These are phyloP conservation scores for Hozukius guyotensis DNA, from an alignment of 2,797 vertebrate genomes.

Conservation along the genomic window DNA sequence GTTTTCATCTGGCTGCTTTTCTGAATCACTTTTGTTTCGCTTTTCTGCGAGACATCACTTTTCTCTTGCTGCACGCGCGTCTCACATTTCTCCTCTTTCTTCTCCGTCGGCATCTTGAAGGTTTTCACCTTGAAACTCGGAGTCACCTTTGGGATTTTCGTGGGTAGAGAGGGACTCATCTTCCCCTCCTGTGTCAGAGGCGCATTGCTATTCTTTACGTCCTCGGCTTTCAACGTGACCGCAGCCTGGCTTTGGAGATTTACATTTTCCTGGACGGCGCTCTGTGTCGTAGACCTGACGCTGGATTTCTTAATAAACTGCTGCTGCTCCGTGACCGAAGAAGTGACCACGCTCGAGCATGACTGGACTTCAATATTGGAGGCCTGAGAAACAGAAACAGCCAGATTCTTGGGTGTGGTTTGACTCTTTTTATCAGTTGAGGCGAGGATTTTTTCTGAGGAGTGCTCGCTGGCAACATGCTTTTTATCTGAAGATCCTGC, in stretches of 20 bases:
- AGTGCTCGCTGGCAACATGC: constrained; percentile 28
- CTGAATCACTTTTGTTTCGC: constrained; percentile 53
- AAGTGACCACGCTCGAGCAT: constrained; percentile 46
- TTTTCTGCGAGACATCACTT: constrained; percentile 48
- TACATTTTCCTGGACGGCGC: constrained; percentile 68
- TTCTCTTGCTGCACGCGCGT: constrained; percentile 63
- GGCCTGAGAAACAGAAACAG: constrained; percentile 29
- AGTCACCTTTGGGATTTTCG: constrained; percentile 82
- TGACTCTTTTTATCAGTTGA: constrained; percentile 54
- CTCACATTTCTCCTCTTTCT: constrained; percentile 64
- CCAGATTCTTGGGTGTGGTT: constrained; percentile 43
- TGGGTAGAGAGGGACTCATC: constrained; percentile 66
- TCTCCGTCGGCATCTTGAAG: constrained; percentile 81
- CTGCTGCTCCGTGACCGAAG: constrained; percentile 70
- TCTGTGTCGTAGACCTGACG: constrained; percentile 69
- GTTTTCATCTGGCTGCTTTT: constrained; percentile 63
- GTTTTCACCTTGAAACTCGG: constrained; percentile 89
- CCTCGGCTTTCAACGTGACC: constrained; percentile 71
- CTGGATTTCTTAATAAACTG: constrained; percentile 73
- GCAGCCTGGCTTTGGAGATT: constrained; percentile 71
- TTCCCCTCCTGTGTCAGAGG: constrained; percentile 72
- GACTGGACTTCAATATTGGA: constrained; percentile 60
- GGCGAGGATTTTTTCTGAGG: constrained; percentile 34
- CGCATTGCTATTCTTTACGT: constrained; percentile 71
- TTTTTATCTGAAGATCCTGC: constrained; percentile 68